Percentiles rank a stretch among this genome's conserved stretches.
Conservation (phyloP, 2,888 invertebrate species). For the Chymomyza fuscimana region DNA sequence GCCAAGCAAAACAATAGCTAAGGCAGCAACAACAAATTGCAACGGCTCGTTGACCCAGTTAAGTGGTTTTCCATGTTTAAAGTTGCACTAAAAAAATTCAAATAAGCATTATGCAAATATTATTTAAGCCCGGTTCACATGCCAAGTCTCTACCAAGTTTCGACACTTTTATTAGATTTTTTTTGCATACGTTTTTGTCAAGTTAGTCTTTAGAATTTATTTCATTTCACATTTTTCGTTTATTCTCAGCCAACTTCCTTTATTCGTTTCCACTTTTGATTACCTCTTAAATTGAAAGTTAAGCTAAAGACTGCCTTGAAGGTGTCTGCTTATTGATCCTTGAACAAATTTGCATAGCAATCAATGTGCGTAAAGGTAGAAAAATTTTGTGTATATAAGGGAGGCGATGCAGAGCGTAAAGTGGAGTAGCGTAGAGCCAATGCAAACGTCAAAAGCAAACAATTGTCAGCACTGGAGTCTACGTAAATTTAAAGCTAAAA, state of each 20-base stretch:
- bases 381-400: conserved; percentile 27
- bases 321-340: conserved; percentile 39
- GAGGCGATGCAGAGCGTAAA: conserved; percentile 12
- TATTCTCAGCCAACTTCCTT: not conserved
- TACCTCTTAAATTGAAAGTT: conserved; percentile 3
- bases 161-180: not conserved
- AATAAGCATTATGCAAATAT: conserved; percentile 9
- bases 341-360: conserved; percentile 40
- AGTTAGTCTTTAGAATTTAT: conserved; percentile 3
- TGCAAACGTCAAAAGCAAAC: not conserved
- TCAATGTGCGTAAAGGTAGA: conserved; percentile 20
- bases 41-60: not conserved
- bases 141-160: not conserved
- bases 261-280: not conserved
- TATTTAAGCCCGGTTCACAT: conserved; percentile 12
- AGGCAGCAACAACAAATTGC: not conserved
- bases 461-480: not conserved
- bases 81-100: conserved; percentile 8
- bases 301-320: conserved; percentile 9
- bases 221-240: conserved; percentile 1
- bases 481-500: not conserved
- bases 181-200: not conserved
- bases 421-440: not conserved
- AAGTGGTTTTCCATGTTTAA: conserved; percentile 3
- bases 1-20: not conserved